phyloP scores from a whole-genome alignment of 2,888 invertebrate species.

The Erpobdella octoculata region DNA sequence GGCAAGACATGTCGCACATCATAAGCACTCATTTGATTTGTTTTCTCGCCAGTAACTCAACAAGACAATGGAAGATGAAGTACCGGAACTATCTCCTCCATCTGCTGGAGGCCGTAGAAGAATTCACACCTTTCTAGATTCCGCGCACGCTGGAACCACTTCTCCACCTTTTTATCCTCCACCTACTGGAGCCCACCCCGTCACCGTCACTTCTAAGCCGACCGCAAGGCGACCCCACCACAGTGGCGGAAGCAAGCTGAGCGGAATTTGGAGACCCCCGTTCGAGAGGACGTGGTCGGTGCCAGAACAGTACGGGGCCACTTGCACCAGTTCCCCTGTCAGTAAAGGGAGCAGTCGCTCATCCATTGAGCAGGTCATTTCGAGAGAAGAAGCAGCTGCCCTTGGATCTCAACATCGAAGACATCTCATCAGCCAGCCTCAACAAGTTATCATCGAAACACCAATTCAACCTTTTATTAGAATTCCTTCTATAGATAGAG shows the following conservation, averaged over 20 bases:
- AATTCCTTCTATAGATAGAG: background rate
- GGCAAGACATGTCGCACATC: no score
- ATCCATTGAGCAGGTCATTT: constrained; percentile 29
- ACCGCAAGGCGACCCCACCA: constrained; percentile 27
- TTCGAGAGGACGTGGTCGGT: constrained; percentile 34
- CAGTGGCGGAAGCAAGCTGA: constrained; percentile 30
- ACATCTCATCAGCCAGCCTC: background rate
- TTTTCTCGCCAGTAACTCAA: no score
- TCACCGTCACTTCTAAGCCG: background rate
- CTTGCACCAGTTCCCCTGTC: constrained; percentile 23
- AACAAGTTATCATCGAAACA: constrained; percentile 21
- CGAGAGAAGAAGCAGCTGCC: constrained; percentile 22
- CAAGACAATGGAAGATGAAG: constrained; percentile 6
- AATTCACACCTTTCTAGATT: background rate
- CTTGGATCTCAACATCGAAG: background rate
- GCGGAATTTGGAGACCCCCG: constrained; percentile 25
- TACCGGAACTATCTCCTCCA: constrained; percentile 7
- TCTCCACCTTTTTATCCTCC: background rate
- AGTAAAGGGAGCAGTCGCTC: constrained; percentile 29
- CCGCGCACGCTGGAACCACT: background rate
- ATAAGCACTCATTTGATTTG: no score
- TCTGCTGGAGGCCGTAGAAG: background rate
- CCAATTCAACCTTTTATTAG: background rate
- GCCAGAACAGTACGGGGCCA: constrained; percentile 29
- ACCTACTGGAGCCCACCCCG: constrained; percentile 12